A percentile compares a stretch with the other conserved stretches of the same genome.
Evolutionary conservation across 2,888 invertebrate genomes (phyloP).

Genomic region (Scaptomyza parva): DNA sequence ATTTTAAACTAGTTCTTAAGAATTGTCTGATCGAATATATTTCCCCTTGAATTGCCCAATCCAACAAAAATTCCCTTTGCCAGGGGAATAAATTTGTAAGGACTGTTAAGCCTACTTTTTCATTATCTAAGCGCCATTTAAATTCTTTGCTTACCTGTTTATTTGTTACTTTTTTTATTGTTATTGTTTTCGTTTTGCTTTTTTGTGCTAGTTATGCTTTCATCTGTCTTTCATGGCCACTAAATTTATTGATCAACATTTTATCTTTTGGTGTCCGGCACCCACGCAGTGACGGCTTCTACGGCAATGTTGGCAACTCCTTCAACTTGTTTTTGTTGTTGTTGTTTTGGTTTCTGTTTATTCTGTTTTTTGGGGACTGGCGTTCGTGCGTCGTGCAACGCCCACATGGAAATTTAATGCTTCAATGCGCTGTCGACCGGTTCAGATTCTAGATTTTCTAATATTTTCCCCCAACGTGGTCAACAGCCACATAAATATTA

Average conservation of each 20-base stretch:
- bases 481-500: conserved; percentile 55
- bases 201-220: conserved; percentile 50
- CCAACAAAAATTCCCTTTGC: background rate
- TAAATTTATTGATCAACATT: conserved; percentile 77
- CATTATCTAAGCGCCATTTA: conserved; percentile 19
- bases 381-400: conserved; percentile 44
- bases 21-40: background rate
- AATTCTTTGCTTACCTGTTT: conserved; percentile 22
- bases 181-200: conserved; percentile 28
- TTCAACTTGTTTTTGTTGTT: conserved; percentile 61
- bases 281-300: conserved; percentile 46
- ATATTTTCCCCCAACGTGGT: conserved; percentile 50
- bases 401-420: conserved; percentile 77
- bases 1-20: background rate
- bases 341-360: background rate
- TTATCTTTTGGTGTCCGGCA: conserved; percentile 57
- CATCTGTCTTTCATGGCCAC: conserved; percentile 69
- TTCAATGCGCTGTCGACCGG: conserved; percentile 66
- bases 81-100: background rate
- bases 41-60: background rate
- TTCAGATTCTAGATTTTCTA: conserved; percentile 50
- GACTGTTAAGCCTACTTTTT: background rate
- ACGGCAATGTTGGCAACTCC: conserved; percentile 42
- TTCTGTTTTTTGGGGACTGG: conserved; percentile 25
- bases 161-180: conserved; percentile 28